These are phyloP conservation scores for Eupithecia exiguata DNA, from an alignment of 2,888 invertebrate species.

Conservation along the genomic window DNA sequence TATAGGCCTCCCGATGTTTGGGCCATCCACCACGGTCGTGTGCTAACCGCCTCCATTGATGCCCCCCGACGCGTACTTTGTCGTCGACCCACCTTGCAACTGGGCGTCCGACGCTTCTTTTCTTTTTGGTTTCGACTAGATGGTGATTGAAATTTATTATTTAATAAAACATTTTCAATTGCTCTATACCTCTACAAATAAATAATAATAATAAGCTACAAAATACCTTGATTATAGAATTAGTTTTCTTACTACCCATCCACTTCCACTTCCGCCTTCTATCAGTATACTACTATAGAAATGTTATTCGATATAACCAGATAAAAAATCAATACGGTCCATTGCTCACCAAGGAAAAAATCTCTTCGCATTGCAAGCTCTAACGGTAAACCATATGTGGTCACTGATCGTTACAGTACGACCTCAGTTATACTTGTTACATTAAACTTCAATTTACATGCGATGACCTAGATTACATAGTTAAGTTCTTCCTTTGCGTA, in stretches of 20 bases:
- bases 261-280: background rate
- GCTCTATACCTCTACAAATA: background rate
- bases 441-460: constrained; percentile 37
- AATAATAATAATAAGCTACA: too few relatives aligned
- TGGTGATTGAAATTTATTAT: too few relatives aligned
- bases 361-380: constrained; percentile 23
- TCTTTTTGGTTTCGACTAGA: too few relatives aligned
- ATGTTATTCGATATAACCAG: background rate
- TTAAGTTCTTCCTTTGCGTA: background rate
- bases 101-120: too few relatives aligned
- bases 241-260: background rate
- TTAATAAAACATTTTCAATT: background rate
- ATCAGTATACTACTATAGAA: background rate
- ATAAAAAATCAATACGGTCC: constrained; percentile 35
- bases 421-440: constrained; percentile 41
- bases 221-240: background rate
- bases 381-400: constrained; percentile 42
- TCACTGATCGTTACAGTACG: constrained; percentile 43
- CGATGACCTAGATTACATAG: constrained; percentile 38
- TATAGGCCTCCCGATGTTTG: too few relatives aligned
- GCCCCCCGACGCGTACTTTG: too few relatives aligned
- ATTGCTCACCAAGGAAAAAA: constrained; percentile 34
- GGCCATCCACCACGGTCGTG: too few relatives aligned
- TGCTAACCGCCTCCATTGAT: too few relatives aligned
- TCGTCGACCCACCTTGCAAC: too few relatives aligned